Percentiles rank a stretch among this genome's conserved stretches.
Evolutionary conservation across 1,140 invertebrate species (phyloP).

Genomic region (Brachionus koreanus): DNA sequence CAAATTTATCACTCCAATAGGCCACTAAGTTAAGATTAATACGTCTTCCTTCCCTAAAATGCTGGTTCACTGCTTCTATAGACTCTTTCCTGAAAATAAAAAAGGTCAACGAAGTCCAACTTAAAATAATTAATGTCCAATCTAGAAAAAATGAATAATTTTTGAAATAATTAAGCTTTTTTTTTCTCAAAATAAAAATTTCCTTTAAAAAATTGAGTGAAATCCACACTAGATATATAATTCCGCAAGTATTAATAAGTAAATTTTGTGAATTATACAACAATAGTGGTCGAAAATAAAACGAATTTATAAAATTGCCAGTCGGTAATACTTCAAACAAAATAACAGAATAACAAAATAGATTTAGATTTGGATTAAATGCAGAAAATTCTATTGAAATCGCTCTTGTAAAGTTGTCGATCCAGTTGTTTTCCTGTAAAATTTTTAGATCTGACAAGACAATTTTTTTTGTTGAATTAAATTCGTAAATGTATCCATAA

Average conservation of each 20-base stretch:
- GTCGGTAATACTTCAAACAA: conserved; percentile 69
- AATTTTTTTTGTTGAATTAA: conserved; percentile 61
- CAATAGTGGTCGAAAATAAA: conserved; percentile 62
- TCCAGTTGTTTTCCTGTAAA: conserved; percentile 61
- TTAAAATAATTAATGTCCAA: neutral
- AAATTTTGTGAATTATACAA: neutral
- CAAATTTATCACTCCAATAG: neutral
- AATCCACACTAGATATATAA: neutral
- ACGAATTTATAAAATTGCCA: conserved; percentile 66
- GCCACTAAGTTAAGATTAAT: neutral
- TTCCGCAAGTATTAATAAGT: neutral
- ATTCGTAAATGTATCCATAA: conserved; percentile 58
- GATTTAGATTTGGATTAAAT: conserved; percentile 72
- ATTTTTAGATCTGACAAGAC: conserved; percentile 51
- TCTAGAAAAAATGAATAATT: neutral
- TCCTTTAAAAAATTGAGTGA: neutral
- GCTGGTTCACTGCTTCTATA: neutral
- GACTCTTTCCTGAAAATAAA: neutral
- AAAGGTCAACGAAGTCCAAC: neutral
- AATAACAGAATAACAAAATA: conserved; percentile 62
- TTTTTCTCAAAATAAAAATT: neutral
- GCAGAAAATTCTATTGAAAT: conserved; percentile 71
- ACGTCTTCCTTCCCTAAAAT: neutral
- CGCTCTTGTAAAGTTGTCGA: conserved; percentile 66
- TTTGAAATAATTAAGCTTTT: neutral